Percentiles rank a stretch among this genome's conserved stretches.
Evolutionary conservation across 2,797 vertebrate genomes (phyloP).

Genomic region (Nannoperca obscura): DNA sequence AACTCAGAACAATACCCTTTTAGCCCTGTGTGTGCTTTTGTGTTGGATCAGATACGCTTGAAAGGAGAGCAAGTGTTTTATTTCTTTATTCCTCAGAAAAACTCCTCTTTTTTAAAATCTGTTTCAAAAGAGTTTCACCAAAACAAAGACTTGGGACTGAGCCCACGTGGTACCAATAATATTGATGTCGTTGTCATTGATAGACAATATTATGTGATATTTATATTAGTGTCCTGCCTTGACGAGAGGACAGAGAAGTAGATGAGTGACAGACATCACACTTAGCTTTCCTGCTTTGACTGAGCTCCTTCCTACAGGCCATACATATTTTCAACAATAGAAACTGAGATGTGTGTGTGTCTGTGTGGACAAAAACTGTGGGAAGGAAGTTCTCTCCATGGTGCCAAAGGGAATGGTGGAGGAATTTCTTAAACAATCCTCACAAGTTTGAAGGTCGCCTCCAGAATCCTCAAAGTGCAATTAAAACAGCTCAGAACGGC

Average conservation of each 20-base stretch:
- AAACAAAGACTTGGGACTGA: neutral
- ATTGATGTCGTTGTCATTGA: neutral
- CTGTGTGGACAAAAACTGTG: conserved; percentile 32
- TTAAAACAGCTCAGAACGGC: conserved; percentile 7
- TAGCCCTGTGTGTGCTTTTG: conserved; percentile 11
- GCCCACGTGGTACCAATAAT: neutral
- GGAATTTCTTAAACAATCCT: conserved; percentile 50
- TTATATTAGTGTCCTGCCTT: neutral
- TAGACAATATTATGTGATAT: neutral
- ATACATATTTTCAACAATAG: conserved; percentile 22
- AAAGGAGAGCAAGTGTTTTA: conserved; percentile 21
- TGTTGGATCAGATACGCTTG: conserved; percentile 36
- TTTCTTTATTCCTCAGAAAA: conserved; percentile 18
- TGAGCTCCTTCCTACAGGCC: neutral
- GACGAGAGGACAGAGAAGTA: neutral
- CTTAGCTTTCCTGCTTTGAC: conserved; percentile 28
- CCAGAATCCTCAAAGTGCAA: conserved; percentile 19
- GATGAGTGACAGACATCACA: neutral
- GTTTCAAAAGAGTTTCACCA: neutral
- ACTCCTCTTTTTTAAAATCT: neutral
- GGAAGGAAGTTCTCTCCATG: conserved; percentile 32
- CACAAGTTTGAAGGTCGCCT: neutral
- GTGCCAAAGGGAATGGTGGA: conserved; percentile 20
- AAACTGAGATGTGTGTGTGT: conserved; percentile 15
- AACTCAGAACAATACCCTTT: conserved; percentile 18